phyloP scores from a whole-genome alignment of 2,113 vertebrate species.

The Burhinus bistriatus region DNA sequence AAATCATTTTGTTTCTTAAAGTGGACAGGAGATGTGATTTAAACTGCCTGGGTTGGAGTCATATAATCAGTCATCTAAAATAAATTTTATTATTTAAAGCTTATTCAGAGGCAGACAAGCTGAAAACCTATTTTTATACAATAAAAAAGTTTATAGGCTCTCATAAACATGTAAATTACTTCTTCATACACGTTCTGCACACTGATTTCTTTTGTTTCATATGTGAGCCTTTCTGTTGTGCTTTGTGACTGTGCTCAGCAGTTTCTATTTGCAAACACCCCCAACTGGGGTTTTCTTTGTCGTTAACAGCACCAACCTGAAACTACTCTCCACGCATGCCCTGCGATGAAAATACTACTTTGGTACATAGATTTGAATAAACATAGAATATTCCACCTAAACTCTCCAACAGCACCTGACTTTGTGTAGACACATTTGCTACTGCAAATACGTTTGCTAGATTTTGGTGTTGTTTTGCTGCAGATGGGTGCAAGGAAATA shows the following conservation, averaged over 20 bases:
- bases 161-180: constrained; percentile 21
- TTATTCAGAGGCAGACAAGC: not conserved
- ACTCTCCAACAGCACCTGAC: not conserved
- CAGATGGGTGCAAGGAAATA: not conserved
- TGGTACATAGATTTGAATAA: not conserved
- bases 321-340: not conserved
- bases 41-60: not conserved
- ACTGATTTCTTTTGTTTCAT: constrained; percentile 11
- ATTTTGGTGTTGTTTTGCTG: not conserved
- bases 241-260: not conserved
- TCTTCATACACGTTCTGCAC: not conserved
- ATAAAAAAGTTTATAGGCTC: constrained; percentile 11
- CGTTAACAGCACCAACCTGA: not conserved
- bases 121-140: not conserved
- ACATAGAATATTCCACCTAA: not conserved
- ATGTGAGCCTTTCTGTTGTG: not conserved
- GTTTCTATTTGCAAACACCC: not conserved
- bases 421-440: not conserved
- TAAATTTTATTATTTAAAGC: constrained; percentile 36
- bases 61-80: constrained; percentile 27
- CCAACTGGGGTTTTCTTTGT: not conserved
- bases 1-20: constrained; percentile 3
- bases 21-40: constrained; percentile 25
- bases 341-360: not conserved
- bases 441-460: not conserved